Percentiles rank a stretch among this genome's conserved stretches.
phyloP scores from a whole-genome alignment of 2,797 vertebrate genomes.

The Falco biarmicus region DNA sequence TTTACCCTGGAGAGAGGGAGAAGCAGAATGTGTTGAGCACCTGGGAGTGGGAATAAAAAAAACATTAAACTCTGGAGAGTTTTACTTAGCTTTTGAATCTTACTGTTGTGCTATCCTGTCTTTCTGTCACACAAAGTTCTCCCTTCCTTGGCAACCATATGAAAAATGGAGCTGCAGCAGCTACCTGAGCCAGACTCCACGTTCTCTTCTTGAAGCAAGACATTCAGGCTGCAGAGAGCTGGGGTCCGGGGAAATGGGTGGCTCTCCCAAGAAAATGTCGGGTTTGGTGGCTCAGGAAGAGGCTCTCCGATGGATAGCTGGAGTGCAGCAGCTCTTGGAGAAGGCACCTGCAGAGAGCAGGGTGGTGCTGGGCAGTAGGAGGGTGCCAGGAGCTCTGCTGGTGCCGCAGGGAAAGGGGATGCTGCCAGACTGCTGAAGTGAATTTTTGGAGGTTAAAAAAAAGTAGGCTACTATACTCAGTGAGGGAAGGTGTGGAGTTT shows the following conservation, averaged over 20 bases:
- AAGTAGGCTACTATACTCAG: background rate
- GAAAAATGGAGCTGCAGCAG: background rate
- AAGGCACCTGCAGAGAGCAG: background rate
- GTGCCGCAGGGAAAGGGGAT: background rate
- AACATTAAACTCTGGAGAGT: background rate
- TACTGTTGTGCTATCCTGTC: background rate
- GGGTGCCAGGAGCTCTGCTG: background rate
- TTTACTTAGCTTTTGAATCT: background rate
- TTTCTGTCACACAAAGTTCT: background rate
- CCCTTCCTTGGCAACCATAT: background rate
- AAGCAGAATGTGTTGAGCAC: background rate
- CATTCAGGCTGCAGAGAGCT: background rate
- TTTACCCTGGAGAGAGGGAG: background rate
- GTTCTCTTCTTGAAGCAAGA: background rate
- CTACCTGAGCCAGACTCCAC: background rate
- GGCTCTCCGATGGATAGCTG: background rate
- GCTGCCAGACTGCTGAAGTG: background rate
- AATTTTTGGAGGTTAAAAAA: background rate
- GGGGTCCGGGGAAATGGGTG: background rate
- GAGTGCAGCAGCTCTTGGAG: background rate
- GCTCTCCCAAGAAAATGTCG: background rate
- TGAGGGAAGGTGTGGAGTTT: background rate
- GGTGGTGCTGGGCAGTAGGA: background rate
- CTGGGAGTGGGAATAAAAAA: background rate
- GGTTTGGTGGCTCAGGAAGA: background rate